A percentile compares a stretch with the other conserved stretches of the same genome.
These are phyloP conservation scores for Triplophysa siluroides DNA, from an alignment of 2,113 vertebrate genomes.

Conservation along the genomic window DNA sequence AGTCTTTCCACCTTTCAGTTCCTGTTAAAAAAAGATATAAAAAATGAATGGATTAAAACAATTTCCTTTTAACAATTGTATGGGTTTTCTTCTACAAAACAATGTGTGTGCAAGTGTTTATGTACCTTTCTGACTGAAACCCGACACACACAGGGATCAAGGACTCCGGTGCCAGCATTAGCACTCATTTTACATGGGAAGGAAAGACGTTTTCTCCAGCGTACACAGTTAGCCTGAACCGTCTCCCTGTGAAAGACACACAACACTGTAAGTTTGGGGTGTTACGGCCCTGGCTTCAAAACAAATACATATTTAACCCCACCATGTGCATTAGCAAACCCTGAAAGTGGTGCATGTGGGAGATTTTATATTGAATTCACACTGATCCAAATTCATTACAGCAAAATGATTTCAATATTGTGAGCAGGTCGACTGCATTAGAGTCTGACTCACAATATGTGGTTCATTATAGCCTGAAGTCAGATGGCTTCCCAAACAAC, in stretches of 20 bases:
- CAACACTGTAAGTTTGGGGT: background rate
- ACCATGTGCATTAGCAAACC: background rate
- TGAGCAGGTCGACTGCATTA: background rate
- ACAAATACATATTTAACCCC: slow-evolving; percentile 8
- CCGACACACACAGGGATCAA: slow-evolving; percentile 91
- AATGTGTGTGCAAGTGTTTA: background rate
- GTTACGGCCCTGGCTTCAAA: background rate
- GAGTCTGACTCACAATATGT: slow-evolving; percentile 15
- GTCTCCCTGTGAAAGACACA: slow-evolving; percentile 78
- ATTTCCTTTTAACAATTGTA: background rate
- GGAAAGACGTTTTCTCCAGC: slow-evolving; percentile 89
- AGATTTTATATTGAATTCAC: slow-evolving; percentile 18
- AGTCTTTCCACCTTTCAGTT: slow-evolving; percentile 94
- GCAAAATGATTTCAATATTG: slow-evolving; percentile 1
- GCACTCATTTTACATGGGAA: slow-evolving; percentile 98
- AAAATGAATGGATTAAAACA: slow-evolving; percentile 3
- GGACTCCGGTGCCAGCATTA: slow-evolving; percentile 86
- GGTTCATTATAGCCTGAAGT: slow-evolving; percentile 28
- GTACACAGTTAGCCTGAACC: slow-evolving; percentile 93
- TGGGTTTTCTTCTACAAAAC: background rate
- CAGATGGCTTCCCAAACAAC: background rate
- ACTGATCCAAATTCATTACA: background rate
- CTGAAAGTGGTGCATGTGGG: background rate
- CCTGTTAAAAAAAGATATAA: slow-evolving; percentile 75
- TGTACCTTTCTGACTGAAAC: slow-evolving; percentile 94